phyloP scores from a whole-genome alignment of 2,797 vertebrate genomes.

The Sebastes hubbsi region DNA sequence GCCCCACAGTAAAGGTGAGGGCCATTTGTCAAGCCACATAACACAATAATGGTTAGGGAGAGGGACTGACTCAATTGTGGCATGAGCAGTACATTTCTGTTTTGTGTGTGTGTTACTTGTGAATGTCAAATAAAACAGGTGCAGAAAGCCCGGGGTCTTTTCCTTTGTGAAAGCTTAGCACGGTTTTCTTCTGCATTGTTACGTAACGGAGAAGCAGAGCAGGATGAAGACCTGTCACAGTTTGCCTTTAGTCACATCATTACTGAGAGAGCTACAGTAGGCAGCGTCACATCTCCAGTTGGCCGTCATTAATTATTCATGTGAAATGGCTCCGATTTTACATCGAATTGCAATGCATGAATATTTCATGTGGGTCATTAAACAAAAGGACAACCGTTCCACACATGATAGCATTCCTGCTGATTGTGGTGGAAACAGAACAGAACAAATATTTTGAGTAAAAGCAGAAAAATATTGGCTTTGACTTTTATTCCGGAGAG shows the following conservation, averaged over 20 bases:
- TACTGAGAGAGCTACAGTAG: constrained; percentile 15
- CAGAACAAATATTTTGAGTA: constrained; percentile 5
- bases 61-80: constrained; percentile 17
- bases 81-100: constrained; percentile 46
- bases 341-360: constrained; percentile 17
- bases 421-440: not conserved
- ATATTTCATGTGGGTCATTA: constrained; percentile 38
- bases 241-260: constrained; percentile 42
- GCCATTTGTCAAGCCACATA: constrained; percentile 57
- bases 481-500: not conserved
- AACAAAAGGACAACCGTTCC: constrained; percentile 10
- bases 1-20: constrained; percentile 43
- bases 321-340: constrained; percentile 34
- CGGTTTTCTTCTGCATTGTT: constrained; percentile 46
- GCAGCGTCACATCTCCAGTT: constrained; percentile 12
- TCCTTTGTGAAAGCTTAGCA: constrained; percentile 30
- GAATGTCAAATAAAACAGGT: constrained; percentile 72
- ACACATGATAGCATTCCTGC: not conserved
- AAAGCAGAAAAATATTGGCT: constrained; percentile 7
- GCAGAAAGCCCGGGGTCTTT: constrained; percentile 43
- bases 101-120: constrained; percentile 46
- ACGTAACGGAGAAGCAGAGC: constrained; percentile 16
- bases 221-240: constrained; percentile 38
- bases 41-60: constrained; percentile 43
- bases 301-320: constrained; percentile 51